Evolutionary conservation across 2,888 invertebrate species (phyloP), one percentile per base, ranked within the genome.

Genomic region (Malthinus flaveolus): DNA sequence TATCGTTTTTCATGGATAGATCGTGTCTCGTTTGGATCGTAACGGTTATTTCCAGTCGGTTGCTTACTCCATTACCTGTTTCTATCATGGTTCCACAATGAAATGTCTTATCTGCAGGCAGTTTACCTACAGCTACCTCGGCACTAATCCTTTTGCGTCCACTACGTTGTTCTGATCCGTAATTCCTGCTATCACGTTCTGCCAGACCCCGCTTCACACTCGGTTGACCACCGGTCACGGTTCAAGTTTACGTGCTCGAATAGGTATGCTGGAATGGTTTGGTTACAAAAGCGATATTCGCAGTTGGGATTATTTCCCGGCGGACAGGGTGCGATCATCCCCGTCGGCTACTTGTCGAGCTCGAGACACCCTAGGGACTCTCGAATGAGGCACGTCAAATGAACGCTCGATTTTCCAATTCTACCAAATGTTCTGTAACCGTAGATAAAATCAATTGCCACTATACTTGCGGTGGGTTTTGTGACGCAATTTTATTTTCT

Each of bases 101-200:
- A 67, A 66, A 63, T 64, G 69, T 73, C 73, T 73, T 73, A 72
- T 73, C 73, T 71, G 61, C 64, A 68, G 67, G 68, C 70, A 70
- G 69, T 72, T 72, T 72, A 73, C 73, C 73, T 74, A 71, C 69
- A 63, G 52, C 62, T 63, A 60, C 66, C 60, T 59, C 56, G 69
- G 68, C 67, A 71, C 72, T 76, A 75, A 75, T 75, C 75, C 76
- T 69, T 66, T 68, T 69, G 71, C 74, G 77, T 76, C 75, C 75
- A 74, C 73, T 71, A 73, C 71, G 73, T 73, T 71, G 77, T 75
- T 76, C 73, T 76, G 76, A 75, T 66, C 72, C 68, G 75, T 78
- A 78, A 78, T 78, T 78, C 76, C 75, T 65, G 76, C 76, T 78
- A 78, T 77, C 78, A 74, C 75, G 72, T 74, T 71, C 73, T 68